Evolutionary conservation across 2,888 invertebrate species (phyloP), one percentile per base, ranked within the genome.

Genomic region (Crossocerus cetratus): DNA sequence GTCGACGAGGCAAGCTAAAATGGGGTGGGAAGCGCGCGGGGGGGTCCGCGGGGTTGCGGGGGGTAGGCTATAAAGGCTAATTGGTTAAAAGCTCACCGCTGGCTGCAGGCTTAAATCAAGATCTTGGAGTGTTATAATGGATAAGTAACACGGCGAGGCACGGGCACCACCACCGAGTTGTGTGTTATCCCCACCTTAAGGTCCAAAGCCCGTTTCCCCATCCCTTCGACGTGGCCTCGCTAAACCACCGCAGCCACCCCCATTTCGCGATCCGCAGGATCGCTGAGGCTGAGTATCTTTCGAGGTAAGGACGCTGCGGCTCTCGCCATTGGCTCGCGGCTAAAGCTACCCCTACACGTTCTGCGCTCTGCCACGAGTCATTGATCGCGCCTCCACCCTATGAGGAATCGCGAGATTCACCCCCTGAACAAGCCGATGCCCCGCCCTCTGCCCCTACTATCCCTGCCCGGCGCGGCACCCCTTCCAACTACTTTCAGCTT

Each of bases 111-210:
- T 90, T 90, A 90, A 90, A 90, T 90, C 90, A 90, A 90, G 90
- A 90, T 90, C 89, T 90, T 89, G 89, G 90, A 90, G 90, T 90
- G 90, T 90, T 90, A 90, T 90, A 90, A 90, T 90, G 90, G 90
- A 90, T 90, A 90, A 90, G 90, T 90, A 90, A 90, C 89, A 89
- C 89, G 87, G 87, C 83, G 87, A 86, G 86, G 87, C 88, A 86
- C 85, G 80, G 83, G 81, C 83, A 85, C 85, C 77, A 79, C 74
- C 77, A 65, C 74, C 78, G 76, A 69, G 78, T 72, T 81, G 79
- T 80, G 78, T 74, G 77, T 77, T 80, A 79, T 72, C 79, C 81
- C 79, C 81, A 72, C 70, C 65, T 55, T 49, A 49, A 49, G 49
- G 16, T 14, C 14, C n/a, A 49, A 16, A 16, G 49, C 49, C 16